phyloP scores from a whole-genome alignment of 2,113 vertebrate species.

The Lasiurus cinereus region DNA sequence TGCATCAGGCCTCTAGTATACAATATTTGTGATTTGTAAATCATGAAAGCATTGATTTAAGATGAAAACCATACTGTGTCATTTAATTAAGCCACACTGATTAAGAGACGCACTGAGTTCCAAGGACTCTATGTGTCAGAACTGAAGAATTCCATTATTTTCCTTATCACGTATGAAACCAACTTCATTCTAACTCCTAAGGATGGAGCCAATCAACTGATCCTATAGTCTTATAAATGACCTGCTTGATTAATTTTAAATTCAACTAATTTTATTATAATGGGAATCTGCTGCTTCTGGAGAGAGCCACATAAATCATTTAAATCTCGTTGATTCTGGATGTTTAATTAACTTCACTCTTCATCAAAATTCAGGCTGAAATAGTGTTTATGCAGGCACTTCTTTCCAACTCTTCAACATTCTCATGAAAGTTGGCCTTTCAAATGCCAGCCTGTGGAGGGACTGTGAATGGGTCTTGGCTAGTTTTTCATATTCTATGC shows the following conservation, averaged over 20 bases:
- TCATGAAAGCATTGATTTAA: not conserved
- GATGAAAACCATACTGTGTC: not conserved
- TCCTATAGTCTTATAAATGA: conserved; percentile 25
- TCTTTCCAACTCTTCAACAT: not conserved
- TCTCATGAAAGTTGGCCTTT: not conserved
- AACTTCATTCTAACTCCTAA: not conserved
- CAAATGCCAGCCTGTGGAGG: not conserved
- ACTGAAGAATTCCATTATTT: not conserved
- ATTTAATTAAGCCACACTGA: not conserved
- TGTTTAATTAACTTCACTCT: conserved; percentile 47
- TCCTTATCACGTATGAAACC: conserved; percentile 8
- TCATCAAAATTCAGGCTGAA: not conserved
- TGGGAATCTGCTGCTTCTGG: conserved; percentile 37
- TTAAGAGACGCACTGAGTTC: not conserved
- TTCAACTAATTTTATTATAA: conserved; percentile 57
- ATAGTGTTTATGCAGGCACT: not conserved
- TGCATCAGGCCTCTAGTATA: no score
- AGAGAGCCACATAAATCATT: conserved; percentile 8
- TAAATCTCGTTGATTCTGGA: conserved; percentile 32
- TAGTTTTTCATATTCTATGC: not conserved
- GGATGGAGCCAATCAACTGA: not conserved
- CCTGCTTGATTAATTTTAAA: conserved; percentile 63
- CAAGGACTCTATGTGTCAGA: not conserved
- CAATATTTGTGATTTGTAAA: not conserved
- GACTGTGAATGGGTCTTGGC: not conserved